These are phyloP conservation scores for Thymallus thymallus DNA, from an alignment of 2,113 vertebrate species.

Conservation along the genomic window DNA sequence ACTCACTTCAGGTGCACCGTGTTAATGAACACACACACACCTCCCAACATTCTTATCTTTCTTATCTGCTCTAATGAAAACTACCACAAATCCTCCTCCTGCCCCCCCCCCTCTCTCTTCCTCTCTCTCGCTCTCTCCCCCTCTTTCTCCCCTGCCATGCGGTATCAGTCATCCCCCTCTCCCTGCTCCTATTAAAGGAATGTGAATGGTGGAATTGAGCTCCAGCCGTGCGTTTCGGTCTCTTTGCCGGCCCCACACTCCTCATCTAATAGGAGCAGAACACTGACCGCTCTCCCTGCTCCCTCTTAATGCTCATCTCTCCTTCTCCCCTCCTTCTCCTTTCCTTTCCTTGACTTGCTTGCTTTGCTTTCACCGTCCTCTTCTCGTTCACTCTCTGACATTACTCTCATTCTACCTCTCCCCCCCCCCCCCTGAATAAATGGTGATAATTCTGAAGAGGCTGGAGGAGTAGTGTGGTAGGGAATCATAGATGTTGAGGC, in stretches of 20 bases:
- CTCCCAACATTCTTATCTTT: no score
- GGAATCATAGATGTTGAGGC: no score
- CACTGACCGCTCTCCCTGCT: no score
- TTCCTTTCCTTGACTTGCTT: conserved; percentile 18
- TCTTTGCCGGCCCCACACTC: not conserved
- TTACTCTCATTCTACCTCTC: not conserved
- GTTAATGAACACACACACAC: no score
- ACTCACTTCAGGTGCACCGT: no score
- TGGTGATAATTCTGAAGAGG: not conserved
- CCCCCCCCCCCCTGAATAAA: not conserved
- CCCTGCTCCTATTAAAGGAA: not conserved
- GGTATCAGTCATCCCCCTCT: not conserved
- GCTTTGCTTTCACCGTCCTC: not conserved
- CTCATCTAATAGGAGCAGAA: conserved; percentile 1
- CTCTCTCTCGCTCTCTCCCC: not conserved
- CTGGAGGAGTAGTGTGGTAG: not conserved
- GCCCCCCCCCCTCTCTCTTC: not conserved
- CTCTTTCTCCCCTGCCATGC: not conserved
- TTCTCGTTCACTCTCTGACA: not conserved
- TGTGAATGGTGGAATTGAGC: conserved; percentile 27
- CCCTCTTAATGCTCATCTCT: not conserved
- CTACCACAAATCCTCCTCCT: conserved; percentile 13
- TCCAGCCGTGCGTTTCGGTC: conserved; percentile 18
- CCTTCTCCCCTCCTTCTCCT: no score
- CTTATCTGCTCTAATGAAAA: conserved; percentile 7